These are phyloP conservation scores for Mythimna loreyi DNA, from an alignment of 2,888 invertebrate species.

Conservation along the genomic window DNA sequence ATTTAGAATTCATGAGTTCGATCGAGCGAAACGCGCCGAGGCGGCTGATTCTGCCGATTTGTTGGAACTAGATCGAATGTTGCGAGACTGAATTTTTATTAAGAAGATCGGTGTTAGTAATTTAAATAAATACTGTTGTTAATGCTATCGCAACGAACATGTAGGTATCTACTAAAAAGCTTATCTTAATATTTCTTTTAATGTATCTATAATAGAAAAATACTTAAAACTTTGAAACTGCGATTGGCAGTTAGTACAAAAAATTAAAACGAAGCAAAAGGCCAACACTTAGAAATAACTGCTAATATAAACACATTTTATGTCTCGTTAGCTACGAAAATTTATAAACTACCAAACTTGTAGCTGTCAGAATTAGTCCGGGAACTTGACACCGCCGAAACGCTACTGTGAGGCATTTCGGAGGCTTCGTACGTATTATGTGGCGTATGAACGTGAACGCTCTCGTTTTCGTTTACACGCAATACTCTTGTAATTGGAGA, in stretches of 20 bases:
- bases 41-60: slow-evolving; percentile 59
- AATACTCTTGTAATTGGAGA: slow-evolving; percentile 83
- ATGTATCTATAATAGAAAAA: neutral
- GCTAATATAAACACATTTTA: slow-evolving; percentile 35
- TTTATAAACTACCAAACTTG: slow-evolving; percentile 54
- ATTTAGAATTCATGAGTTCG: slow-evolving; percentile 80
- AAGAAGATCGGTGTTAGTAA: neutral
- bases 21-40: slow-evolving; percentile 73
- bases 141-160: neutral
- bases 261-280: neutral
- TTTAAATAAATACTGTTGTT: slow-evolving; percentile 23
- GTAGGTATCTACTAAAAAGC: neutral
- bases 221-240: neutral
- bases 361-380: slow-evolving; percentile 65
- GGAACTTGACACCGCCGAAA: slow-evolving; percentile 86
- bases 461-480: slow-evolving; percentile 86
- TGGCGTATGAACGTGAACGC: slow-evolving; percentile 74
- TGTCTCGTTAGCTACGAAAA: slow-evolving; percentile 43
- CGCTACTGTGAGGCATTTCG: slow-evolving; percentile 88
- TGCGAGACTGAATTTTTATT: slow-evolving; percentile 34
- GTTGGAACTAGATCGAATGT: slow-evolving; percentile 59
- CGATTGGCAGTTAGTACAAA: neutral
- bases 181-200: neutral
- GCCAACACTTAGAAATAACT: neutral
- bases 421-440: slow-evolving; percentile 86